These are phyloP conservation scores for Danaus chrysippus DNA, from an alignment of 2,888 invertebrate species.

Conservation along the genomic window DNA sequence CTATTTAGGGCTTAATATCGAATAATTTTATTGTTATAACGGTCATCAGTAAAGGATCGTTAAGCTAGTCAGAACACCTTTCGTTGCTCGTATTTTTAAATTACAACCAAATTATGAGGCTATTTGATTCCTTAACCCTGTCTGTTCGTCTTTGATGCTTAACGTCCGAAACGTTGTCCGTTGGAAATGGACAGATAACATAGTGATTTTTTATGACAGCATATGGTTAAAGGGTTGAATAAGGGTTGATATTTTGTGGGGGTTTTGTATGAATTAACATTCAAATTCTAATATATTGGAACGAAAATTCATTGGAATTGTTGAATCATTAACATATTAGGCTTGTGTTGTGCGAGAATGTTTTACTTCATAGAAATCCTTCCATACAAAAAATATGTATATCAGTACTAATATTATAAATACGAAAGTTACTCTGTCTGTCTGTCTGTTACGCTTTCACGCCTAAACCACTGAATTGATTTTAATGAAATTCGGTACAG, in stretches of 20 bases:
- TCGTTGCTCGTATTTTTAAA: constrained; percentile 34
- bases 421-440: too few relatives aligned
- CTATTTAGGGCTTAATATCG: too few relatives aligned
- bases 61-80: constrained; percentile 27
- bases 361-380: too few relatives aligned
- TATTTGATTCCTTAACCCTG: constrained; percentile 49
- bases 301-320: constrained; percentile 2
- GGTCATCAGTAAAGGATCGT: constrained; percentile 15
- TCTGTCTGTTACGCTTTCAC: too few relatives aligned
- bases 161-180: constrained; percentile 55
- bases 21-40: too few relatives aligned
- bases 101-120: constrained; percentile 45
- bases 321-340: neutral
- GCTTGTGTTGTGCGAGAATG: too few relatives aligned
- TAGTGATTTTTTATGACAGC: constrained; percentile 32
- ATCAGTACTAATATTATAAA: too few relatives aligned
- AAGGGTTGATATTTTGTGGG: constrained; percentile 12
- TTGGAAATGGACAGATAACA: constrained; percentile 59
- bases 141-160: constrained; percentile 47
- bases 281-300: neutral
- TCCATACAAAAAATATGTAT: too few relatives aligned
- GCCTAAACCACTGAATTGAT: too few relatives aligned
- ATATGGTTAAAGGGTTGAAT: constrained; percentile 29
- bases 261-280: constrained; percentile 12
- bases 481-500: too few relatives aligned